Conservation (phyloP, 2,113 vertebrate species). For the Mustela lutreola region DNA sequence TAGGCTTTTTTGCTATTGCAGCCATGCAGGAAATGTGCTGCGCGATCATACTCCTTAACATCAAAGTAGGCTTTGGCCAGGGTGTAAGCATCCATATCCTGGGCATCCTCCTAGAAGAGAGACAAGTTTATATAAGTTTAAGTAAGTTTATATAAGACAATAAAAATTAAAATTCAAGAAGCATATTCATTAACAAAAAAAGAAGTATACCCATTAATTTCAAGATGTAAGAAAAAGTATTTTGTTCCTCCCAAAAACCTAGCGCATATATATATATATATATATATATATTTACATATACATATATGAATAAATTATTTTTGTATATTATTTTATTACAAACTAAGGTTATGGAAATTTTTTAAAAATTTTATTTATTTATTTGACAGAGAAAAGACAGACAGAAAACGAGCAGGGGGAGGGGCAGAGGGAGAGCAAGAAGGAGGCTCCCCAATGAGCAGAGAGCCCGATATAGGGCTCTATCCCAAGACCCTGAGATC, state of each 20-base stretch:
- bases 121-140: not conserved
- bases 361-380: not conserved
- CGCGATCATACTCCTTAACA: constrained; percentile 98
- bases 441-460: not conserved
- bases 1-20: constrained; percentile 98
- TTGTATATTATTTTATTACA: not conserved
- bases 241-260: not conserved
- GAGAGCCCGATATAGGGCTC: not conserved
- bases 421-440: not conserved
- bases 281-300: not conserved
- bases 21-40: constrained; percentile 96
- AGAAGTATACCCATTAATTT: constrained; percentile 41
- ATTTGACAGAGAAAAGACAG: not conserved
- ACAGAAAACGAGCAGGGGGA: not conserved
- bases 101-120: constrained; percentile 93
- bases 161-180: constrained; percentile 13
- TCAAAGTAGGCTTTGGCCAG: constrained; percentile 99
- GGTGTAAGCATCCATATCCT: constrained; percentile 96
- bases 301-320: not conserved
- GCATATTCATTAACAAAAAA: not conserved
- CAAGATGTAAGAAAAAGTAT: constrained; percentile 40
- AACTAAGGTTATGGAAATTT: not conserved
- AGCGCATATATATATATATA: not conserved
- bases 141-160: not conserved
- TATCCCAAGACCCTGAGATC: not conserved